A percentile compares a stretch with the other conserved stretches of the same genome.
Conservation (phyloP, 2,113 vertebrate species). For the Spizaetus ornatus region DNA sequence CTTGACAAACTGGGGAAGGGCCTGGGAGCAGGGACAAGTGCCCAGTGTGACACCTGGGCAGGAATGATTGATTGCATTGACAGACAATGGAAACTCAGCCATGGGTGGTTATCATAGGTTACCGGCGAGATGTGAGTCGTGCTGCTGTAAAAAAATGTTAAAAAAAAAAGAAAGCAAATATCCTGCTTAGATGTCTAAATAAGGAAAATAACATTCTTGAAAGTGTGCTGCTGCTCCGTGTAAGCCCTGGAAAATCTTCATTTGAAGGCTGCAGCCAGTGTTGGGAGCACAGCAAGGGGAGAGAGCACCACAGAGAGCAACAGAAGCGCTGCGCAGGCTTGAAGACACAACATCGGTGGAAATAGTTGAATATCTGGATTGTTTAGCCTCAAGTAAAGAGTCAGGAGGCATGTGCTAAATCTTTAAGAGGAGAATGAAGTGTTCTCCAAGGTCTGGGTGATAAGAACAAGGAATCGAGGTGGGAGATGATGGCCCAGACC, state of each 20-base stretch:
- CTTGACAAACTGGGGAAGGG: not conserved
- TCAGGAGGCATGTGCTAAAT: not conserved
- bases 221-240: not conserved
- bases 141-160: not conserved
- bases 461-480: not conserved
- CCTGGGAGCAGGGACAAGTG: no score
- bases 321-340: not conserved
- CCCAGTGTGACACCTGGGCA: not conserved
- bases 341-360: not conserved
- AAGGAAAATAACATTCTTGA: not conserved
- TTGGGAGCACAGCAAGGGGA: not conserved
- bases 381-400: not conserved
- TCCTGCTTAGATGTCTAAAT: not conserved
- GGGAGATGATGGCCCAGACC: not conserved
- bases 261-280: not conserved
- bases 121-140: rapidly evolving
- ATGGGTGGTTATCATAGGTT: rapidly evolving
- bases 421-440: not conserved
- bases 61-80: not conserved
- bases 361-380: not conserved
- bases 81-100: not conserved
- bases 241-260: not conserved
- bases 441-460: not conserved
- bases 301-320: not conserved
- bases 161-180: not conserved